These are phyloP conservation scores for Arbacia lixula DNA, from an alignment of 53 echinoderm and acorn worm genomes.

Conservation along the genomic window DNA sequence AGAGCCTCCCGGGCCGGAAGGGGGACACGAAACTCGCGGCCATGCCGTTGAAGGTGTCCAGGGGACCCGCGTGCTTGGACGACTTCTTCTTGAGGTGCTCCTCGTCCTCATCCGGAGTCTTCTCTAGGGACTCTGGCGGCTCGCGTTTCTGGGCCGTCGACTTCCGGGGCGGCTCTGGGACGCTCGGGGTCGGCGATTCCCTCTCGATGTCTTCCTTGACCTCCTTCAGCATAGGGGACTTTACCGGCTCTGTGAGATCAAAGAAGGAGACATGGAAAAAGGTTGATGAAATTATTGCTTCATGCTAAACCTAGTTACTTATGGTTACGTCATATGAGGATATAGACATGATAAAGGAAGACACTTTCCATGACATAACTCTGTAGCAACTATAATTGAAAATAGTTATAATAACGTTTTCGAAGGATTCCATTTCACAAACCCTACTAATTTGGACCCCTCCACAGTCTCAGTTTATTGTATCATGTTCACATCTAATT, in stretches of 20 bases:
- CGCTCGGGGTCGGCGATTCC: constrained; percentile 79
- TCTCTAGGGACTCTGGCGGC: constrained; percentile 1
- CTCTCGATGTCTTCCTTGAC: constrained; percentile 75
- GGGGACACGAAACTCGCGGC: constrained; percentile 93
- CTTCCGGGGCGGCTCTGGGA: constrained; percentile 61
- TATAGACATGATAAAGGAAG: too few relatives aligned
- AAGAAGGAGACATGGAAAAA: too few relatives aligned
- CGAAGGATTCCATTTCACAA: too few relatives aligned
- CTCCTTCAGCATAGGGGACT: constrained; percentile 25
- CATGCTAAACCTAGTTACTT: too few relatives aligned
- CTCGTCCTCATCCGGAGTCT: constrained; percentile 5
- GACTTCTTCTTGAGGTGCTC: constrained; percentile 51
- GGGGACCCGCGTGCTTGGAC: constrained; percentile 54
- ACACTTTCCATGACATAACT: too few relatives aligned
- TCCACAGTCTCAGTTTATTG: too few relatives aligned
- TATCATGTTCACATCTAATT: too few relatives aligned
- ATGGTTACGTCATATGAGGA: too few relatives aligned
- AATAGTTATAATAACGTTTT: too few relatives aligned
- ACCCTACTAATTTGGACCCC: too few relatives aligned
- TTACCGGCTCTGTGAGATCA: neutral
- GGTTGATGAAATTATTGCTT: too few relatives aligned
- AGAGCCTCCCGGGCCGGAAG: constrained; percentile 90
- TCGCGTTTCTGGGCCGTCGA: constrained; percentile 24
- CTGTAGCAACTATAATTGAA: too few relatives aligned
- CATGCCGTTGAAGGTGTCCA: constrained; percentile 89